These are phyloP conservation scores for Paraescarpia echinospica DNA, from an alignment of 1,140 invertebrate genomes.

Conservation along the genomic window DNA sequence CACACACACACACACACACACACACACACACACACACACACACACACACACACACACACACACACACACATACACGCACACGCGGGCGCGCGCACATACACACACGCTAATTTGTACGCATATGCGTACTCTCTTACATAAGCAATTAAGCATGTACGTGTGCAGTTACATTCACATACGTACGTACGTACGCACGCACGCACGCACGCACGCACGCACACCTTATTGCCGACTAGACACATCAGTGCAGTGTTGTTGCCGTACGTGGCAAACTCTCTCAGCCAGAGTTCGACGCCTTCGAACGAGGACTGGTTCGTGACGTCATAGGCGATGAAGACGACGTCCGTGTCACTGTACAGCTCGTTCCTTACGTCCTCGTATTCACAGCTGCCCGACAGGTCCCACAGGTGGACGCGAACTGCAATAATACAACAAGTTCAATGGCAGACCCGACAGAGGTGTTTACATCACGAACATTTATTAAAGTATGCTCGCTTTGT, in stretches of 20 bases:
- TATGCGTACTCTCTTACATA: background rate
- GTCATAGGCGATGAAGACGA: constrained; percentile 50
- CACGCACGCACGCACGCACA: constrained; percentile 21
- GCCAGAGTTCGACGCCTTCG: constrained; percentile 48
- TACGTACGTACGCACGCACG: background rate
- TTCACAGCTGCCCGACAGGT: constrained; percentile 50
- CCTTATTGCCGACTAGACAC: constrained; percentile 50
- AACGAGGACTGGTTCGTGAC: constrained; percentile 49
- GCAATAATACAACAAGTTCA: constrained; percentile 28
- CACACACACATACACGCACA: background rate
- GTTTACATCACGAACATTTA: background rate
- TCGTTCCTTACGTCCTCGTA: constrained; percentile 54
- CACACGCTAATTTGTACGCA: background rate
- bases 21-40: background rate
- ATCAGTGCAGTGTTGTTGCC: constrained; percentile 41
- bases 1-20: constrained; percentile 28
- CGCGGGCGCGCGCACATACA: background rate
- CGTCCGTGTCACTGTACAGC: constrained; percentile 49
- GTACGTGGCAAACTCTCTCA: constrained; percentile 45
- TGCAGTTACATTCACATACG: background rate
- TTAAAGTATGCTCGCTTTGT: background rate
- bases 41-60: background rate
- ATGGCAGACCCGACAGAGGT: background rate
- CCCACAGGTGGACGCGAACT: constrained; percentile 55
- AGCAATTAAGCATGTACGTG: background rate